Evolutionary conservation across 1,140 invertebrate species (phyloP).

Genomic region (Drosophila nigromelanica): DNA sequence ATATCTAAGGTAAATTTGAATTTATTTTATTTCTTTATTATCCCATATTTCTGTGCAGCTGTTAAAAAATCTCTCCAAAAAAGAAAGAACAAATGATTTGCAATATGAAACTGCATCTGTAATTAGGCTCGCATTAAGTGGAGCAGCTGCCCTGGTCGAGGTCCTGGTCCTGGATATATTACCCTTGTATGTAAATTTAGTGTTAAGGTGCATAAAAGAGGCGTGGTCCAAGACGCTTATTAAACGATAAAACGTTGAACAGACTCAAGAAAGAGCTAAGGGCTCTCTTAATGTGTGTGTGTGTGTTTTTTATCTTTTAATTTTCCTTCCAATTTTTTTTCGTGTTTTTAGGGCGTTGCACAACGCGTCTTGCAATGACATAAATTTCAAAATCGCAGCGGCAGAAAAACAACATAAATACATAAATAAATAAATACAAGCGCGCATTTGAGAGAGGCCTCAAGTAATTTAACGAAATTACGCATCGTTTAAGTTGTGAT

Average conservation of each 20-base stretch:
- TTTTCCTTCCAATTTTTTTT: conserved; percentile 1
- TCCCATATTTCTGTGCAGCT: conserved; percentile 11
- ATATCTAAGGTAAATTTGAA: too few relatives aligned
- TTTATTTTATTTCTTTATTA: not conserved
- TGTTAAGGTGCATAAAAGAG: conserved; percentile 76
- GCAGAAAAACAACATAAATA: conserved; percentile 65
- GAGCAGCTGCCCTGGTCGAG: conserved; percentile 15
- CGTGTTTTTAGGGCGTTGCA: conserved; percentile 23
- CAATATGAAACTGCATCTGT: conserved; percentile 50
- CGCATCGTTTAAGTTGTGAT: conserved; percentile 81
- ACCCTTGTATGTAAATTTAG: conserved; percentile 59
- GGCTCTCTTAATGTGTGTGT: not conserved
- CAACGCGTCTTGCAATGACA: conserved; percentile 58
- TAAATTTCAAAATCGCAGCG: conserved; percentile 39
- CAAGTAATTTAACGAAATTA: conserved; percentile 74
- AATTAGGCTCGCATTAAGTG: conserved; percentile 29
- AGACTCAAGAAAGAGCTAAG: conserved; percentile 11
- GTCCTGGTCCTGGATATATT: conserved; percentile 6
- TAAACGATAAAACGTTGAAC: conserved; percentile 27
- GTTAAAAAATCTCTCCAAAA: conserved; percentile 1
- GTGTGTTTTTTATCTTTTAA: conserved; percentile 8
- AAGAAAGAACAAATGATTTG: not conserved
- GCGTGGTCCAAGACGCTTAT: conserved; percentile 48
- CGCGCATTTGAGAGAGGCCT: conserved; percentile 37
- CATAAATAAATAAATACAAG: conserved; percentile 54